Evolutionary conservation across 2,888 invertebrate species (phyloP).

Genomic region (Macaria notata): DNA sequence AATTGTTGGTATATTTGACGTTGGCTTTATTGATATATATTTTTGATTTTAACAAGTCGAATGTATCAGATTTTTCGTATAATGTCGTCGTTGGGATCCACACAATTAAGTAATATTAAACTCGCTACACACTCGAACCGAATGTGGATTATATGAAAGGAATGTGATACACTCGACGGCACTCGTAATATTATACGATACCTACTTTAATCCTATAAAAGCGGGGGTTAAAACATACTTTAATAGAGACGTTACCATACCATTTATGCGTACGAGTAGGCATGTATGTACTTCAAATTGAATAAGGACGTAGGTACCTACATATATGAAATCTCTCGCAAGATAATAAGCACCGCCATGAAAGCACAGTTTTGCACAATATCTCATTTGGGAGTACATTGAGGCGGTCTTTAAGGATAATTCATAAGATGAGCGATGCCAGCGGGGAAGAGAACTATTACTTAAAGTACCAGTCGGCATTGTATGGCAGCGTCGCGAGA

Average conservation of each 20-base stretch:
- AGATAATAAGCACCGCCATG: slow-evolving; percentile 1
- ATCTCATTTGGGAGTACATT: slow-evolving; percentile 22
- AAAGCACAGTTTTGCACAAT: slow-evolving; percentile 7
- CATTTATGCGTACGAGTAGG: slow-evolving; percentile 10
- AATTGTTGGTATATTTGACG: too few relatives aligned
- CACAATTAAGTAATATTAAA: slow-evolving; percentile 37
- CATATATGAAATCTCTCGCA: slow-evolving; percentile 7
- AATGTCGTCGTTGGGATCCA: slow-evolving; percentile 21
- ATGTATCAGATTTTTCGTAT: slow-evolving; percentile 19
- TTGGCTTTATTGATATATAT: too few relatives aligned
- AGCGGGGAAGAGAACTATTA: slow-evolving; percentile 57
- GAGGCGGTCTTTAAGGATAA: slow-evolving; percentile 28
- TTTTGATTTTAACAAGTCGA: background rate
- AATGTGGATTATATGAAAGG: slow-evolving; percentile 32
- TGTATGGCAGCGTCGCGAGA: slow-evolving; percentile 56
- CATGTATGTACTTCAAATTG: slow-evolving; percentile 10
- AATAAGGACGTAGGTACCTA: slow-evolving; percentile 1
- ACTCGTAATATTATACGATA: slow-evolving; percentile 31
- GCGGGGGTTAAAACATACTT: slow-evolving; percentile 20
- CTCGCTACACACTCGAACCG: slow-evolving; percentile 31
- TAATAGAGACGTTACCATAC: slow-evolving; percentile 22
- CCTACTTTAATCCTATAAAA: slow-evolving; percentile 32
- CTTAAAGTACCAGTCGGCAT: slow-evolving; percentile 55
- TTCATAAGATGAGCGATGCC: slow-evolving; percentile 39
- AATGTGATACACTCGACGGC: slow-evolving; percentile 35